phyloP scores from a whole-genome alignment of 2,113 vertebrate species.

The Cynopterus brachyotis region DNA sequence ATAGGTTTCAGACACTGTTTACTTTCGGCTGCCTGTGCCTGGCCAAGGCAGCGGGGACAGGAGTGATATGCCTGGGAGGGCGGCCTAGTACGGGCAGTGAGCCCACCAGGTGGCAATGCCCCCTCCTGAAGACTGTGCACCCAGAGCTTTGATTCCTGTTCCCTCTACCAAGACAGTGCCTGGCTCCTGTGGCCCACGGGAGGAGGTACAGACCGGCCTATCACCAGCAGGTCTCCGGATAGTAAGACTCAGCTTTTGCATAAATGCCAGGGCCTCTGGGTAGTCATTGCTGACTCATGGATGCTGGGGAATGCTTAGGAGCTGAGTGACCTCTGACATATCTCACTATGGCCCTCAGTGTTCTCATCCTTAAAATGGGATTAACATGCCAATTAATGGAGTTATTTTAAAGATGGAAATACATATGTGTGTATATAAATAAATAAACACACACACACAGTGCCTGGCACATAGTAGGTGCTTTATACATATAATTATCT shows the following conservation, averaged over 20 bases:
- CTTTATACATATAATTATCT: not conserved
- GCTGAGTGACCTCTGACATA: not conserved
- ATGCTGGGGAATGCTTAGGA: rapidly evolving
- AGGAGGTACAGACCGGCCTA: not conserved
- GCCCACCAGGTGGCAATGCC: not conserved
- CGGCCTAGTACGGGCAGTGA: not conserved
- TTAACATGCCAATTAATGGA: rapidly evolving
- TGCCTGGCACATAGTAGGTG: not conserved
- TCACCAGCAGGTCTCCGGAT: rapidly evolving
- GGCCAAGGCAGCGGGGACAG: constrained; percentile 78
- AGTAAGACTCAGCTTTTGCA: not conserved
- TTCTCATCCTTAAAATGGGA: not conserved
- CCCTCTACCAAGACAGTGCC: not conserved
- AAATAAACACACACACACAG: too few relatives aligned
- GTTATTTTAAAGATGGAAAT: not conserved
- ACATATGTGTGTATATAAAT: too few relatives aligned
- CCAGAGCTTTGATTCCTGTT: not conserved
- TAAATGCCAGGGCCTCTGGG: rapidly evolving
- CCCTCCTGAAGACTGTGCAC: not conserved
- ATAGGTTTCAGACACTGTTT: constrained; percentile 92
- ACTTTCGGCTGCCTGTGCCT: constrained; percentile 85
- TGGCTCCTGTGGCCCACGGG: not conserved
- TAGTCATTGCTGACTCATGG: rapidly evolving
- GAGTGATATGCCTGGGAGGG: constrained; percentile 61
- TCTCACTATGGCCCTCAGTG: rapidly evolving